These are phyloP conservation scores for Epinephelus malabaricus DNA, from an alignment of 2,797 vertebrate species.

Conservation along the genomic window DNA sequence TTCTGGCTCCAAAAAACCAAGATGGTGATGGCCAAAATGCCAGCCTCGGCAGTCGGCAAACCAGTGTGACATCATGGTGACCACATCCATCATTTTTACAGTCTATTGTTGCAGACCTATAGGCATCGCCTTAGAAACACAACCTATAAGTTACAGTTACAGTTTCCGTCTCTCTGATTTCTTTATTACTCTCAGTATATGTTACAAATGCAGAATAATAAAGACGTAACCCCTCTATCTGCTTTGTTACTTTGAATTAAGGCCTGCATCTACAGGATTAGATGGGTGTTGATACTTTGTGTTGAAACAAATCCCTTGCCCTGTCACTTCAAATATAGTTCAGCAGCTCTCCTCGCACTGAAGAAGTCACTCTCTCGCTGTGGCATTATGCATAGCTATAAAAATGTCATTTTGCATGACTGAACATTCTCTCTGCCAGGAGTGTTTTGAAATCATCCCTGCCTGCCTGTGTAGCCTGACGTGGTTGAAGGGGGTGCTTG, in stretches of 20 bases:
- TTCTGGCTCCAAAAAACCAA: too few species aligned
- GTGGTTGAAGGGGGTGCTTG: slow-evolving; percentile 37
- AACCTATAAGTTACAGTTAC: not conserved
- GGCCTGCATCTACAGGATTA: slow-evolving; percentile 28
- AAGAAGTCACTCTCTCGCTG: slow-evolving; percentile 56
- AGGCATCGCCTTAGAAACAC: not conserved
- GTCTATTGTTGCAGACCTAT: too few species aligned
- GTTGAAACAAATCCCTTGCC: slow-evolving; percentile 62
- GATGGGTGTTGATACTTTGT: slow-evolving; percentile 45
- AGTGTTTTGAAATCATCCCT: slow-evolving; percentile 50
- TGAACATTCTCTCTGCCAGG: slow-evolving; percentile 48
- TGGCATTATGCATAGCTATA: slow-evolving; percentile 71
- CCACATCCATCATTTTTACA: too few species aligned
- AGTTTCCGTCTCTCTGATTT: not conserved
- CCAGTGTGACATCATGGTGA: too few species aligned
- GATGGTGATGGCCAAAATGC: too few species aligned
- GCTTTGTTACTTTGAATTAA: slow-evolving; percentile 29
- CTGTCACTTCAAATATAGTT: slow-evolving; percentile 60
- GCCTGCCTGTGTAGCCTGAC: slow-evolving; percentile 46
- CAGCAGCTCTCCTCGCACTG: slow-evolving; percentile 44
- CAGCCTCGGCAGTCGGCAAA: too few species aligned
- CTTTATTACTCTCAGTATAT: not conserved
- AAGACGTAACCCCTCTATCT: not conserved
- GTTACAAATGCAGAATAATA: slow-evolving; percentile 14
- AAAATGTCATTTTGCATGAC: slow-evolving; percentile 73